Evolutionary conservation across 2,888 invertebrate genomes (phyloP).

Genomic region (Bhutanitis thaidina): DNA sequence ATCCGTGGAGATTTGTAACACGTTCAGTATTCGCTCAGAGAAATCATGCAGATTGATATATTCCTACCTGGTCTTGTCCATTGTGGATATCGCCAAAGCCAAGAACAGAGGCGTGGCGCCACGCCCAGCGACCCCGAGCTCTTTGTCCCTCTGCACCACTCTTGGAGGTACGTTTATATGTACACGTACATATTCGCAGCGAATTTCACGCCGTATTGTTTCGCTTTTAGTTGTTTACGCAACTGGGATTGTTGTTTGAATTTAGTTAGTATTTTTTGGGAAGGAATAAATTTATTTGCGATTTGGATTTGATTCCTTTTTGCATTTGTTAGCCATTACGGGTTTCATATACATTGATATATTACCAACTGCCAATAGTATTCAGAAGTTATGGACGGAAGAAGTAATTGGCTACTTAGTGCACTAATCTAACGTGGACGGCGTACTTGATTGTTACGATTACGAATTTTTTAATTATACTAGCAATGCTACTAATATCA

Average conservation of each 20-base stretch:
- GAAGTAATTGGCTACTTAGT: too few species aligned
- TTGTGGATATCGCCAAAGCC: conserved; percentile 42
- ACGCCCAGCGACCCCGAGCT: conserved; percentile 58
- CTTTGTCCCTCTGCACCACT: conserved; percentile 54
- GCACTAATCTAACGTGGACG: too few species aligned
- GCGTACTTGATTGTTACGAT: too few species aligned
- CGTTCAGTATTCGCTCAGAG: conserved; percentile 8
- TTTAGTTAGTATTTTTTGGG: conserved; percentile 1
- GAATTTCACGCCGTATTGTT: conserved; percentile 32
- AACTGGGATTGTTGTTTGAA: conserved; percentile 31
- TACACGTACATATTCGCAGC: conserved; percentile 24
- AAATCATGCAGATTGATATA: conserved; percentile 57
- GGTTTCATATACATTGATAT: too few species aligned
- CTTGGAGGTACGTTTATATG: conserved; percentile 45
- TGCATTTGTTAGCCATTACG: too few species aligned
- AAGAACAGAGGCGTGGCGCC: conserved; percentile 61
- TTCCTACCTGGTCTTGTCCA: conserved; percentile 56
- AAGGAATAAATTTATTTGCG: too few species aligned
- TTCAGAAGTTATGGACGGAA: too few species aligned
- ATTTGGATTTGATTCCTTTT: too few species aligned
- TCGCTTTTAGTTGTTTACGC: conserved; percentile 53
- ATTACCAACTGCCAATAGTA: too few species aligned
- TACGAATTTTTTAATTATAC: too few species aligned
- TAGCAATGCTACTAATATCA: too few species aligned
- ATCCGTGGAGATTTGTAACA: conserved; percentile 4